Percentiles rank a stretch among this genome's conserved stretches.
phyloP scores from a whole-genome alignment of 2,113 vertebrate species.

The Nipponia nippon region DNA sequence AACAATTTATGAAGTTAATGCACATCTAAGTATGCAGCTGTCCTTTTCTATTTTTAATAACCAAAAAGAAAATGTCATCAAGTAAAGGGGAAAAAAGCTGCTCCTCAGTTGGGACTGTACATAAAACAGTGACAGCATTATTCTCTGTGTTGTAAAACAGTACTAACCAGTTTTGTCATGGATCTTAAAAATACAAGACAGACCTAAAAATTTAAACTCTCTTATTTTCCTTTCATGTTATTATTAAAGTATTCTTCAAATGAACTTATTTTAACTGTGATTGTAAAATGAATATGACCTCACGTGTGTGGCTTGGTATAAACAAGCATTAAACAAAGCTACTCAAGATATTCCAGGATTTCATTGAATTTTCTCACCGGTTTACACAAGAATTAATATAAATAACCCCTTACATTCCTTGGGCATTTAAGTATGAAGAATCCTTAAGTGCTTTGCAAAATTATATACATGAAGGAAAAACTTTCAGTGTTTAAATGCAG shows the following conservation, averaged over 20 bases:
- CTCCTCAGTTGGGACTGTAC: background rate
- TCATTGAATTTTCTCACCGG: background rate
- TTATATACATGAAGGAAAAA: background rate
- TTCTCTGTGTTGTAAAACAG: background rate
- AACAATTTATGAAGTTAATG: slow-evolving; percentile 55
- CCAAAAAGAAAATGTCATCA: slow-evolving; percentile 29
- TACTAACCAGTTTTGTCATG: background rate
- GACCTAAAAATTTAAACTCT: background rate
- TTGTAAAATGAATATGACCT: background rate
- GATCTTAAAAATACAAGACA: background rate
- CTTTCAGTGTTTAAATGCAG: background rate
- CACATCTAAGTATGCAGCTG: slow-evolving; percentile 43
- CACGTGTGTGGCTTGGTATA: background rate
- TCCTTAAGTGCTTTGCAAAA: background rate
- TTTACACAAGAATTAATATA: background rate
- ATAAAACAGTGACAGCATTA: background rate
- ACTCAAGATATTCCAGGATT: background rate
- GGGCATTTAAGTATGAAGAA: background rate
- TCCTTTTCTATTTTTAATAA: slow-evolving; percentile 58
- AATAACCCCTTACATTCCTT: background rate
- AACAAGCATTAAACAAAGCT: background rate
- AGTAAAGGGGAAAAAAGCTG: background rate
- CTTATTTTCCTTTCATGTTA: background rate
- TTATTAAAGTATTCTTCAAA: background rate
- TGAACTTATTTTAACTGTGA: background rate